A percentile compares a stretch with the other conserved stretches of the same genome.
phyloP scores from a whole-genome alignment of 2,113 vertebrate genomes.

The Fukomys damarensis region DNA sequence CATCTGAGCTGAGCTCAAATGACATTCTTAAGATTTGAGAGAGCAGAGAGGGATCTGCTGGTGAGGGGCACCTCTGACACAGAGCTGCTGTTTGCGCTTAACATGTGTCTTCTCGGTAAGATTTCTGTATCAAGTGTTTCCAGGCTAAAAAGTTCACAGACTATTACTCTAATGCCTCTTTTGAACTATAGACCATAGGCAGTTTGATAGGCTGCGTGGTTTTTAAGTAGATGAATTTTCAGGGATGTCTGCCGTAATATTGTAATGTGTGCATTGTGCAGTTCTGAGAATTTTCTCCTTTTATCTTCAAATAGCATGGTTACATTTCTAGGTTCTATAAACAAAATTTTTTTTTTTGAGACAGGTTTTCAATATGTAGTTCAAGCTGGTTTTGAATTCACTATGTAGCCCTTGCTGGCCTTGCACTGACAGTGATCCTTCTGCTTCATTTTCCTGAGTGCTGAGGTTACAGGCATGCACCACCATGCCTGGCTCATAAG shows the following conservation, averaged over 20 bases:
- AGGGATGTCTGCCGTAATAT: neutral
- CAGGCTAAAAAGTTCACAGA: neutral
- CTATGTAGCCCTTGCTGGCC: too few species aligned
- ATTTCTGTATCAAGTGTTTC: neutral
- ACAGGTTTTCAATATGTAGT: too few species aligned
- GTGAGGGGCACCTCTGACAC: neutral
- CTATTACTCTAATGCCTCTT: neutral
- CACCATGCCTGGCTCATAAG: neutral
- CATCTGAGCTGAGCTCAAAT: neutral
- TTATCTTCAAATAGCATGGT: conserved; percentile 19
- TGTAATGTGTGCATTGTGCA: neutral
- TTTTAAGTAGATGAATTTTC: conserved; percentile 41
- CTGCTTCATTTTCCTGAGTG: too few species aligned
- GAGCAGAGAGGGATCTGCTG: neutral
- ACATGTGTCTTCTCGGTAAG: neutral
- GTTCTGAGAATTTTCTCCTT: conserved; percentile 57
- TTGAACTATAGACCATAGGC: neutral
- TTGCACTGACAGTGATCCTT: too few species aligned
- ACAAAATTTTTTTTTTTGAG: neutral
- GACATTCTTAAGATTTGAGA: neutral
- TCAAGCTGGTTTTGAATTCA: too few species aligned
- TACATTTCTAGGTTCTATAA: conserved; percentile 19
- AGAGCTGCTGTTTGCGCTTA: neutral
- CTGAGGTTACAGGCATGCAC: too few species aligned
- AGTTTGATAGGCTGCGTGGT: neutral